phyloP scores from a whole-genome alignment of 2,888 invertebrate genomes.

The Trissonchulus sp. region DNA sequence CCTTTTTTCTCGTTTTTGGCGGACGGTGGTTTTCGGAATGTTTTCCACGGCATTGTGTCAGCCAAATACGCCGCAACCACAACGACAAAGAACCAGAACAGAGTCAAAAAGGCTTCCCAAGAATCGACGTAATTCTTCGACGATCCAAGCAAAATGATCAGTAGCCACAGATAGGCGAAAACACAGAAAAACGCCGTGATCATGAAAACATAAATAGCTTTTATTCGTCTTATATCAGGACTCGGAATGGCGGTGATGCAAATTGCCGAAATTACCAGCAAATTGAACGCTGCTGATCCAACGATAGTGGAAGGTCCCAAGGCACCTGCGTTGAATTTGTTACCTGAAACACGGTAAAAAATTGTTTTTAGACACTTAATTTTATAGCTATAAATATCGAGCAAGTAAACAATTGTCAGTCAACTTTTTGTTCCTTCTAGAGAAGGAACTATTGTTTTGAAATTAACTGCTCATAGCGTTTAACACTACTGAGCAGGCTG shows the following conservation, averaged over 20 bases:
- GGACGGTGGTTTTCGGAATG: slow-evolving; percentile 40
- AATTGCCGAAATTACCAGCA: slow-evolving; percentile 59
- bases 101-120: slow-evolving; percentile 61
- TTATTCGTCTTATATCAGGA: slow-evolving; percentile 54
- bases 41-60: slow-evolving; percentile 53
- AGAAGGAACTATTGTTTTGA: too few species aligned
- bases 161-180: slow-evolving; percentile 62
- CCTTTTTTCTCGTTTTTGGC: background rate
- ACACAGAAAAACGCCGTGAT: slow-evolving; percentile 55
- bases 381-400: too few species aligned
- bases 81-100: slow-evolving; percentile 60
- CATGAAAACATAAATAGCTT: slow-evolving; percentile 52
- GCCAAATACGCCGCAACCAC: slow-evolving; percentile 59
- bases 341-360: slow-evolving; percentile 42
- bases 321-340: slow-evolving; percentile 54
- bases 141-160: slow-evolving; percentile 56
- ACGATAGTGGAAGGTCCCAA: slow-evolving; percentile 61
- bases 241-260: slow-evolving; percentile 57
- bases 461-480: too few species aligned
- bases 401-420: too few species aligned
- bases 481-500: too few species aligned
- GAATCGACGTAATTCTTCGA: slow-evolving; percentile 56
- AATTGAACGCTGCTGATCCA: slow-evolving; percentile 61
- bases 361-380: too few species aligned
- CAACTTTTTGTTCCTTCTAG: too few species aligned